Percentiles rank a stretch among this genome's conserved stretches.
Evolutionary conservation across 1,140 invertebrate species (phyloP).

Genomic region (Drosophila nebulosa): DNA sequence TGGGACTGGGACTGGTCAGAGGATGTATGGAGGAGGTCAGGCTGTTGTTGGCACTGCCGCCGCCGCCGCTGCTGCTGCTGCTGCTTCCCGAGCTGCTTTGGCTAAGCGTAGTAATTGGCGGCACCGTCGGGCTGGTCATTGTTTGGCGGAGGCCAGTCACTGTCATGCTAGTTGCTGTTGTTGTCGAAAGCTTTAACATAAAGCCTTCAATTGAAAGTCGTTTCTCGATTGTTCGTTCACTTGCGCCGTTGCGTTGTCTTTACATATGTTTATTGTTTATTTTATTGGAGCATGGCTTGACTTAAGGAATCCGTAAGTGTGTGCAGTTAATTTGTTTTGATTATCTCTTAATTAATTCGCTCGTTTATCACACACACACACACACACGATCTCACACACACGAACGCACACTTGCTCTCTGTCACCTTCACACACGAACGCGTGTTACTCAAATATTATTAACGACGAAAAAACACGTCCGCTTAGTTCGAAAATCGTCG

Average conservation of each 20-base stretch:
- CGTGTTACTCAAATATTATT: conserved; percentile 25
- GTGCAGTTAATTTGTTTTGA: conserved; percentile 68
- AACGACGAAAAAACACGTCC: conserved; percentile 69
- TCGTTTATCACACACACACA: conserved; percentile 54
- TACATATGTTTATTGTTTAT: background rate
- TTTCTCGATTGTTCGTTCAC: conserved; percentile 4
- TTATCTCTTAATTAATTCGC: conserved; percentile 77
- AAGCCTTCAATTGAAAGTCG: conserved; percentile 34
- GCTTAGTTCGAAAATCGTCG: conserved; percentile 35
- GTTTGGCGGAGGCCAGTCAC: conserved; percentile 80
- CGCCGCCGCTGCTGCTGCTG: conserved; percentile 39
- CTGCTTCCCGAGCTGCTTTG: conserved; percentile 41
- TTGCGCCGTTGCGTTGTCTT: conserved; percentile 12
- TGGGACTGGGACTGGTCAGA: conserved; percentile 68
- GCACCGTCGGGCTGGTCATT: conserved; percentile 81
- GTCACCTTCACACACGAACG: conserved; percentile 24
- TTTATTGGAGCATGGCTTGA: conserved; percentile 46
- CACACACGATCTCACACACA: conserved; percentile 12
- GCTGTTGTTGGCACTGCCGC: conserved; percentile 34
- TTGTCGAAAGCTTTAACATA: conserved; percentile 69
- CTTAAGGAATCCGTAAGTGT: conserved; percentile 26
- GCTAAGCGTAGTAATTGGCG: conserved; percentile 59
- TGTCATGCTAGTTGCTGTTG: conserved; percentile 68
- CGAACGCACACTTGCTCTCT: conserved; percentile 16
- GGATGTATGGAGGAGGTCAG: conserved; percentile 37